phyloP scores from a whole-genome alignment of 1,140 invertebrate species.

The Ectropis grisescens region DNA sequence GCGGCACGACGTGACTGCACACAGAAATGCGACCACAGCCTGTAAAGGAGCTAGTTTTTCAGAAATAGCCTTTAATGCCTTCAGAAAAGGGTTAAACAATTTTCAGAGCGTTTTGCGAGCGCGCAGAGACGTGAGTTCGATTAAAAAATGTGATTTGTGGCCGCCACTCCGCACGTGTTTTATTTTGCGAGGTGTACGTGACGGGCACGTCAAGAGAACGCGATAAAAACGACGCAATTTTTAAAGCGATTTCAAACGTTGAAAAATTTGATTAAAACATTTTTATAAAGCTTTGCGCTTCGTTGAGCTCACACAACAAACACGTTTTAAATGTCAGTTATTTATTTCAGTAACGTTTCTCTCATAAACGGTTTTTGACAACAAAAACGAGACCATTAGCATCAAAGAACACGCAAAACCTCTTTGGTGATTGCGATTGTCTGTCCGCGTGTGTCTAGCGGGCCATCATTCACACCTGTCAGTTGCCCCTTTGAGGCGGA shows the following conservation, averaged over 20 bases:
- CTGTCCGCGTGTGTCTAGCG: constrained; percentile 34
- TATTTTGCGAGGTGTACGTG: constrained; percentile 59
- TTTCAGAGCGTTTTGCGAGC: constrained; percentile 11
- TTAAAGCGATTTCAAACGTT: constrained; percentile 11
- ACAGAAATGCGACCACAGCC: constrained; percentile 20
- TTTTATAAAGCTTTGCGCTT: too few species aligned
- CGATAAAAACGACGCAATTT: constrained; percentile 24
- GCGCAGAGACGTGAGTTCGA: constrained; percentile 50
- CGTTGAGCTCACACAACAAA: too few species aligned
- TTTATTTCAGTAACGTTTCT: too few species aligned
- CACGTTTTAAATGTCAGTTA: too few species aligned
- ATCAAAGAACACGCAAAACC: constrained; percentile 33
- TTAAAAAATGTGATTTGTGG: constrained; percentile 69
- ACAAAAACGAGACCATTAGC: constrained; percentile 41
- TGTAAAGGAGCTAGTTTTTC: background rate
- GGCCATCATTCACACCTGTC: constrained; percentile 50
- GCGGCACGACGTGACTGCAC: constrained; percentile 48
- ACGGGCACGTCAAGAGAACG: constrained; percentile 30
- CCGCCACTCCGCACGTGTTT: constrained; percentile 49
- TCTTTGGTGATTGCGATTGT: constrained; percentile 30
- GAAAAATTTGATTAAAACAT: constrained; percentile 1
- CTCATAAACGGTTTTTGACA: constrained; percentile 12
- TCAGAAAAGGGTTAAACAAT: background rate
- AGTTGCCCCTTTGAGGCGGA: constrained; percentile 21
- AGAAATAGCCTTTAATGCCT: constrained; percentile 1